Base-by-base conservation (phyloP, 2,888 invertebrate species). In the Cataglyphis cursor region DNA sequence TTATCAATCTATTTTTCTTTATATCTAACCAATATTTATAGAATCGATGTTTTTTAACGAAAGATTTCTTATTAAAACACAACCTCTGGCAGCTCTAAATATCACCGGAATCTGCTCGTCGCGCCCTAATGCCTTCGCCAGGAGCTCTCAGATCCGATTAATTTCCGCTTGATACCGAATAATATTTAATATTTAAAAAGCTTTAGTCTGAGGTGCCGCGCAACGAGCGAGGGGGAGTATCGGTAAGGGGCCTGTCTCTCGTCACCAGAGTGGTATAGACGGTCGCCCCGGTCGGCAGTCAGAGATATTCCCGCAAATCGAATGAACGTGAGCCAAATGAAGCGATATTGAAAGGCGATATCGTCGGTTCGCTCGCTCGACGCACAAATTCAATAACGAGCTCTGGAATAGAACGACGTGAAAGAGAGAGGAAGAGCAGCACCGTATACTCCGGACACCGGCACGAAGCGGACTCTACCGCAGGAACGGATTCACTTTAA, bases 301-400 rank as follows among this genome's bases (percentile, higher is more conserved):
- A 86, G 87, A 89, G 91, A 91, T 92, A 90, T 92, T 90, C 88
- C 88, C 88, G 90, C 90, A 91, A 92, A 91, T 91, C 91, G 91
- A 91, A 91, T 91, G 91, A 91, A 92, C 92, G 92, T 88, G 91
- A 92, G 90, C 89, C 91, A 91, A 92, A 92, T 90, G 92, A 91
- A 92, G 91, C 92, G 91, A 91, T 92, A 92, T 92, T 91, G 92
- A 92, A 92, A 92, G 92, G 91, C 92, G 92, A 91, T 92, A 91
- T 91, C 91, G 89, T 86, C 89, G 90, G 87, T 86, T 88, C 88
- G 89, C 85, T 88, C 90, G 88, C 84, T 85, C 89, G 88, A 89
- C 89, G 89, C 91, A 91, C 92, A 92, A 92, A 92, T 92, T 92
- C 91, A 92, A 92, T 92, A 92, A 92, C 92, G 90, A 92, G 90